These are phyloP conservation scores for Colletes collaris DNA, from an alignment of 2,888 invertebrate genomes.

Conservation along the genomic window DNA sequence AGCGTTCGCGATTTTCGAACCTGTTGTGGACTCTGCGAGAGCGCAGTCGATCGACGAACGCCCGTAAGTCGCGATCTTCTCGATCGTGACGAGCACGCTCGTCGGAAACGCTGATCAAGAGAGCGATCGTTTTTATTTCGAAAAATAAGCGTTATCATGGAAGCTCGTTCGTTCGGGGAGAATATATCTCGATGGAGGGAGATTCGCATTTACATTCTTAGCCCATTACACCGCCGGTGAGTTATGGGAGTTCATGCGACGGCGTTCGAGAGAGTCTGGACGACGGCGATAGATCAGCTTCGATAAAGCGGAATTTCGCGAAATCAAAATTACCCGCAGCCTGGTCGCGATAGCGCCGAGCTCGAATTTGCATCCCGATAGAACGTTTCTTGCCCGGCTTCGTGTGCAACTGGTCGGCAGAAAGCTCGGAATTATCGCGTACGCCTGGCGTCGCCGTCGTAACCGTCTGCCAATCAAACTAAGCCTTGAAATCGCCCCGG, in stretches of 20 bases:
- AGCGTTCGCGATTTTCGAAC: background rate
- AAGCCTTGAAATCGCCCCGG: conserved; percentile 10
- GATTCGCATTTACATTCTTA: conserved; percentile 10
- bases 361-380: conserved; percentile 53
- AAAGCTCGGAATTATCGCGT: conserved; percentile 51
- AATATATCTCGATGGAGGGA: background rate
- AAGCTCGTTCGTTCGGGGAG: too few relatives aligned
- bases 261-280: background rate
- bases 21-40: too few relatives aligned
- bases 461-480: conserved; percentile 20
- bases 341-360: conserved; percentile 1
- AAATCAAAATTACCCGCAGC: conserved; percentile 49
- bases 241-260: conserved; percentile 1
- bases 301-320: conserved; percentile 40
- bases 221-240: background rate
- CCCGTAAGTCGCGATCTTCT: too few relatives aligned
- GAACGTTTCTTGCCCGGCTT: conserved; percentile 28
- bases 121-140: too few relatives aligned
- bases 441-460: conserved; percentile 3
- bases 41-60: too few relatives aligned
- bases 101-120: too few relatives aligned
- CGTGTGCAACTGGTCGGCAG: conserved; percentile 27
- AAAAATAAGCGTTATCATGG: too few relatives aligned
- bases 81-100: too few relatives aligned
- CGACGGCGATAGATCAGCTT: conserved; percentile 23